Conservation (phyloP, 2,888 invertebrate species). For the Plemyria rubiginata region DNA sequence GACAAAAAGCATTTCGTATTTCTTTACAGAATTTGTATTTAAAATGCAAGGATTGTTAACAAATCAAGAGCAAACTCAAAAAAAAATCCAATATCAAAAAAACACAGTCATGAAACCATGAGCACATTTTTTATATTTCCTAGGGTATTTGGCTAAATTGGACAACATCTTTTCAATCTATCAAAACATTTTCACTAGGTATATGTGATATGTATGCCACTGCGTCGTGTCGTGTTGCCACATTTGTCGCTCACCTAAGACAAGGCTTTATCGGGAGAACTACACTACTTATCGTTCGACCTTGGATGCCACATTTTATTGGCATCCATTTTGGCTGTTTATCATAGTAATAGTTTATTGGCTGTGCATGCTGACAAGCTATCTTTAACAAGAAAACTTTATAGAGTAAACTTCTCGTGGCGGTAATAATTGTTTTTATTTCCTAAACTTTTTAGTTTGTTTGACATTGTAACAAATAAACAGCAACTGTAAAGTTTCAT, state of each 20-base stretch:
- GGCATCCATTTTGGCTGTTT: conserved; percentile 14
- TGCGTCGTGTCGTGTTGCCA: background rate
- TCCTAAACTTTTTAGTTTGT: background rate
- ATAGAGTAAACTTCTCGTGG: background rate
- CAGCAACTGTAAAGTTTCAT: background rate
- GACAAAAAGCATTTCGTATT: no score
- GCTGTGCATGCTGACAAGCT: conserved; percentile 9
- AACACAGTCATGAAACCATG: no score
- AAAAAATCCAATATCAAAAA: no score
- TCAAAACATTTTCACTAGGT: no score
- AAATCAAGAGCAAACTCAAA: no score
- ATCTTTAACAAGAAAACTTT: conserved; percentile 4
- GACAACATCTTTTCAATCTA: no score
- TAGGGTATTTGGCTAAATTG: no score
- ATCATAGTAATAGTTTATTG: conserved; percentile 14
- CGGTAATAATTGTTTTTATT: background rate
- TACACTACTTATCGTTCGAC: conserved; percentile 49
- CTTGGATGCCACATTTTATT: conserved; percentile 40
- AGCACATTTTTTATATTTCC: no score
- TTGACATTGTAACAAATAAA: background rate
- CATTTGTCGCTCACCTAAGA: background rate
- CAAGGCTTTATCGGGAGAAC: conserved; percentile 35
- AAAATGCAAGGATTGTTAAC: no score
- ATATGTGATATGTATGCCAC: no score
- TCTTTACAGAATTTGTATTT: no score